A percentile compares a stretch with the other conserved stretches of the same genome.
phyloP scores from a whole-genome alignment of 2,888 invertebrate species.

The Scaptodrosophila latifasciaeformis region DNA sequence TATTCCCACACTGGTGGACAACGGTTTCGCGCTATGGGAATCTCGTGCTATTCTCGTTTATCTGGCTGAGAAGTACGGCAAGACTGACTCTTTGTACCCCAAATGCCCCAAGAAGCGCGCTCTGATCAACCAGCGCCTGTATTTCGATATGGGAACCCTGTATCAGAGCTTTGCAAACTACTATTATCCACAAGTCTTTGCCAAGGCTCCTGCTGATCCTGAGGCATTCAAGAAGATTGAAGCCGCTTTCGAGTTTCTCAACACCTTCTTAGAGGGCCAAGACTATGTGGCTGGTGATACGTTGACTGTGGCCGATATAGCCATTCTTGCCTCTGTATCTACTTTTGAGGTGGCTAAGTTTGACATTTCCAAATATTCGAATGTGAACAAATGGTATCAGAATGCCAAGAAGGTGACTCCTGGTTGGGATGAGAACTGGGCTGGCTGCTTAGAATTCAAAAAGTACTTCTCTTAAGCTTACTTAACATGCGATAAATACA shows the following conservation, averaged over 20 bases:
- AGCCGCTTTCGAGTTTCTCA: conserved; percentile 81
- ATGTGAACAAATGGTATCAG: conserved; percentile 80
- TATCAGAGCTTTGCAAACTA: conserved; percentile 83
- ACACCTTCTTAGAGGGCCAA: conserved; percentile 83
- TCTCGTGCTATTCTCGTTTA: conserved; percentile 89
- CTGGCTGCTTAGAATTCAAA: conserved; percentile 78
- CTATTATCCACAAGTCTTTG: conserved; percentile 81
- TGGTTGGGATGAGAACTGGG: conserved; percentile 79
- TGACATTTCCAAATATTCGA: conserved; percentile 82
- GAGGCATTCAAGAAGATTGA: conserved; percentile 82
- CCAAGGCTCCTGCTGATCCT: conserved; percentile 79
- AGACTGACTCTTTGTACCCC: conserved; percentile 84
- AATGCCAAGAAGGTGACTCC: conserved; percentile 78
- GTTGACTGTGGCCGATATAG: conserved; percentile 86
- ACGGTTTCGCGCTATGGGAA: conserved; percentile 88
- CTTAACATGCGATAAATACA: conserved; percentile 3
- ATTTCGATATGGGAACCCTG: conserved; percentile 87
- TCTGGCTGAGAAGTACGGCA: conserved; percentile 86
- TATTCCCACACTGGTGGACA: conserved; percentile 88
- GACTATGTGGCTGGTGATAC: conserved; percentile 83
- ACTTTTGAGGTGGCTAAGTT: conserved; percentile 81
- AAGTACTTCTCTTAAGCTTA: conserved; percentile 59
- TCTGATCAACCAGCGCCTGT: conserved; percentile 85
- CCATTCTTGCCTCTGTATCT: conserved; percentile 81
- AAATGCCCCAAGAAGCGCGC: conserved; percentile 86